A percentile compares a stretch with the other conserved stretches of the same genome.
Evolutionary conservation across 2,797 vertebrate species (phyloP).

Genomic region (Tympanoctomys barrerae): DNA sequence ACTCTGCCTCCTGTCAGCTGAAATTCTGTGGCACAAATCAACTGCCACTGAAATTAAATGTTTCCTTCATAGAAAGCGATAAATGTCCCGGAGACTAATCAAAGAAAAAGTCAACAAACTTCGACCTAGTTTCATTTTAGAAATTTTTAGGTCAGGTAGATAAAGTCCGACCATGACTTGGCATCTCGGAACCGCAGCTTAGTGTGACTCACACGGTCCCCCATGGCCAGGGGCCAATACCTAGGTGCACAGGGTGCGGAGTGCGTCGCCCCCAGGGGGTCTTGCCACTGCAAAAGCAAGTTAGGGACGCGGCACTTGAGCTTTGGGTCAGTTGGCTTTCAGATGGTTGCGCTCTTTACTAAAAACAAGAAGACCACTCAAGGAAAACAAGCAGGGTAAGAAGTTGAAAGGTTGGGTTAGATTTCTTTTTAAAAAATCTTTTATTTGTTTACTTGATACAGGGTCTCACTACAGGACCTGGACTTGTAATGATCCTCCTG

Average conservation of each 20-base stretch:
- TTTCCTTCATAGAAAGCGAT: conserved; percentile 75
- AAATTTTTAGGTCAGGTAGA: background rate
- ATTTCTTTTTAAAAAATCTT: background rate
- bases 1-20: conserved; percentile 64
- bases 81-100: conserved; percentile 58
- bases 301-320: background rate
- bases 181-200: background rate
- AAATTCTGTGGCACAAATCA: conserved; percentile 78
- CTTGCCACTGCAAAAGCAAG: background rate
- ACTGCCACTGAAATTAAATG: conserved; percentile 75
- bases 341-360: background rate
- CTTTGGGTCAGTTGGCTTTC: background rate
- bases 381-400: conserved; percentile 4
- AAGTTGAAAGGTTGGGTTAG: background rate
- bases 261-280: background rate
- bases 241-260: background rate
- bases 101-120: conserved; percentile 60
- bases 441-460: no score
- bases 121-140: background rate
- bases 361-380: background rate
- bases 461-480: no score
- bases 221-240: background rate
- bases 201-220: background rate
- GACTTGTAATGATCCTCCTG: no score
- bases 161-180: background rate